These are phyloP conservation scores for Larimichthys crocea DNA, from an alignment of 2,113 vertebrate species.

Conservation along the genomic window DNA sequence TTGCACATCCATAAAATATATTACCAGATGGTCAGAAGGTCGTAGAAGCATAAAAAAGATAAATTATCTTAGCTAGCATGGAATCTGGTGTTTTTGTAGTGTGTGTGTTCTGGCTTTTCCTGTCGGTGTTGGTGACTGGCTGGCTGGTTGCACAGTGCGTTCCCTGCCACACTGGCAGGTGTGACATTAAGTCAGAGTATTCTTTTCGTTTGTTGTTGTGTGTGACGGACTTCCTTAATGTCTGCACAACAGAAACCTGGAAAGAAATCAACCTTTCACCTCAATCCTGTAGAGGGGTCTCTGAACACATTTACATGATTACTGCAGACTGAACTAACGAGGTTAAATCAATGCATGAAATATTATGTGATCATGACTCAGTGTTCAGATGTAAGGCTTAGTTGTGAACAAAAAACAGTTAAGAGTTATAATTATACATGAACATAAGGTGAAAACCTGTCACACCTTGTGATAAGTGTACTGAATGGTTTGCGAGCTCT, in stretches of 20 bases:
- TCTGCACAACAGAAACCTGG: too few species aligned
- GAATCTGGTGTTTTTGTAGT: background rate
- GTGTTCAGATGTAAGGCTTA: background rate
- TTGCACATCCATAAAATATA: background rate
- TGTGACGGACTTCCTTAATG: background rate
- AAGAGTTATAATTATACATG: background rate
- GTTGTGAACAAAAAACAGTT: background rate
- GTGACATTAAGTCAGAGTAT: background rate
- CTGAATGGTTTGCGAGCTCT: background rate
- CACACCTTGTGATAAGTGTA: background rate
- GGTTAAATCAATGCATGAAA: background rate
- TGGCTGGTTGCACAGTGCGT: background rate
- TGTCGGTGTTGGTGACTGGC: background rate
- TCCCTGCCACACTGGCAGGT: background rate
- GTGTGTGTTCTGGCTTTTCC: background rate
- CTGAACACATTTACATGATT: background rate
- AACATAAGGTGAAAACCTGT: background rate
- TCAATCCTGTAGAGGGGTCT: too few species aligned
- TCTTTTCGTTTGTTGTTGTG: background rate
- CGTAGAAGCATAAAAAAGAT: background rate
- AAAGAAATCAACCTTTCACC: too few species aligned
- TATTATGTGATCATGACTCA: background rate
- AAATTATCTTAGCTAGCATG: background rate
- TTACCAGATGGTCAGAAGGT: background rate
- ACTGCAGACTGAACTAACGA: background rate